A percentile compares a stretch with the other conserved stretches of the same genome.
Evolutionary conservation across 2,113 vertebrate species (phyloP).

Genomic region (Morone chrysops): DNA sequence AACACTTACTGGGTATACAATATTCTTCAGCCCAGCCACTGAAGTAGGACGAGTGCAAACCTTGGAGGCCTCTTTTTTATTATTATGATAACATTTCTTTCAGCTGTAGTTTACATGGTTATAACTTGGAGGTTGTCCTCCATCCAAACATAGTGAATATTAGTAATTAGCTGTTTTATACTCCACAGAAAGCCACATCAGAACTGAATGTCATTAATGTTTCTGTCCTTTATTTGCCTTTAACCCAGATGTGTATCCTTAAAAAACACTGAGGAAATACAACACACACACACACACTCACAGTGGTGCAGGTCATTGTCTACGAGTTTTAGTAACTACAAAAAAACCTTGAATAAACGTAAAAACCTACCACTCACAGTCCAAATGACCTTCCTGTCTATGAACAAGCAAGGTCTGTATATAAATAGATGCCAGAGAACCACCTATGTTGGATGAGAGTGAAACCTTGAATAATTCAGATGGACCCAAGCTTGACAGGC

Average conservation of each 20-base stretch:
- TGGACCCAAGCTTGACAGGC: neutral
- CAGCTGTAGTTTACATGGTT: neutral
- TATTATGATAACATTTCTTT: slow-evolving; percentile 16
- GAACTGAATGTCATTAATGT: neutral
- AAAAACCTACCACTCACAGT: neutral
- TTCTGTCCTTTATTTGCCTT: neutral
- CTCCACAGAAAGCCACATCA: neutral
- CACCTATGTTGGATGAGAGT: neutral
- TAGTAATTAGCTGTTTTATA: neutral
- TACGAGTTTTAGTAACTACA: no score
- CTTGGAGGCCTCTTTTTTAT: slow-evolving; percentile 20
- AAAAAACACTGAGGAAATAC: neutral
- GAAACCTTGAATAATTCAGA: slow-evolving; percentile 22
- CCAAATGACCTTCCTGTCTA: neutral
- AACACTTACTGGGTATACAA: slow-evolving; percentile 31
- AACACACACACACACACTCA: neutral
- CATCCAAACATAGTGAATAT: neutral
- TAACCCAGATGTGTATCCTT: neutral
- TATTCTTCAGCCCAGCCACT: slow-evolving; percentile 30
- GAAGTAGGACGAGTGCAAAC: slow-evolving; percentile 17
- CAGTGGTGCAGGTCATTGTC: neutral
- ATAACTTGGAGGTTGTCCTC: neutral
- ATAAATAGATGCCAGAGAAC: neutral
- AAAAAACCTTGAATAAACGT: no score
- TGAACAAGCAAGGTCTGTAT: neutral